These are phyloP conservation scores for Lepas anatifera DNA, from an alignment of 2,888 invertebrate species.

Conservation along the genomic window DNA sequence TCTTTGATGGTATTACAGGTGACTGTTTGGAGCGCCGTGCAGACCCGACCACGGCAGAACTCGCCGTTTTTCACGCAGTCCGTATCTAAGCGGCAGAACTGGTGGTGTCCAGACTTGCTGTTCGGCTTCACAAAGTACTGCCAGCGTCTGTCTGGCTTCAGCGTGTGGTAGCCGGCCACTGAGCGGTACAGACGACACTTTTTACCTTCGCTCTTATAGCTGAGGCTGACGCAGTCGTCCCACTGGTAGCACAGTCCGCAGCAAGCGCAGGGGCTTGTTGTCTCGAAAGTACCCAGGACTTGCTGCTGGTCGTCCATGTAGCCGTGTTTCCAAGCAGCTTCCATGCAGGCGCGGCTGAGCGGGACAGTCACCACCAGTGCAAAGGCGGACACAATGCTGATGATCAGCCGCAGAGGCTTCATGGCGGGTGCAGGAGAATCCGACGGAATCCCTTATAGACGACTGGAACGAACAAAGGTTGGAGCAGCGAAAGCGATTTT, in stretches of 20 bases:
- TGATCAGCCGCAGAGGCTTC: too few species aligned
- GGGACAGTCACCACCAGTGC: too few species aligned
- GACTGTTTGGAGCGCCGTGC: background rate
- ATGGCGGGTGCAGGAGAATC: too few species aligned
- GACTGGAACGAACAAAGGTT: too few species aligned
- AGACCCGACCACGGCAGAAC: background rate
- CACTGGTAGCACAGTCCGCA: background rate
- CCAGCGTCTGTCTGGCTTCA: background rate
- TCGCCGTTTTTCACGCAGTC: background rate
- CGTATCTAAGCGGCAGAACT: background rate
- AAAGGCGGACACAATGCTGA: too few species aligned
- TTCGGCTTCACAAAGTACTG: background rate
- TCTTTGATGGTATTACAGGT: background rate
- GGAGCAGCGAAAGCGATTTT: too few species aligned
- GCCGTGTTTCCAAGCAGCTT: too few species aligned
- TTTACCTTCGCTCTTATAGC: background rate
- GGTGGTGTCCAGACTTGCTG: background rate
- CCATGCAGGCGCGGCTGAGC: too few species aligned
- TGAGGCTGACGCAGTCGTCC: background rate
- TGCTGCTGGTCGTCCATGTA: too few species aligned
- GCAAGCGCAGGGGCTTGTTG: too few species aligned
- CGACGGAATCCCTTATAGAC: too few species aligned
- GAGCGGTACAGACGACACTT: background rate
- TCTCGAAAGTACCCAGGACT: too few species aligned
- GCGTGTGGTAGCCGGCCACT: background rate